Base-by-base conservation (phyloP, 2,797 vertebrate genomes). In the Buceros bicornis region DNA sequence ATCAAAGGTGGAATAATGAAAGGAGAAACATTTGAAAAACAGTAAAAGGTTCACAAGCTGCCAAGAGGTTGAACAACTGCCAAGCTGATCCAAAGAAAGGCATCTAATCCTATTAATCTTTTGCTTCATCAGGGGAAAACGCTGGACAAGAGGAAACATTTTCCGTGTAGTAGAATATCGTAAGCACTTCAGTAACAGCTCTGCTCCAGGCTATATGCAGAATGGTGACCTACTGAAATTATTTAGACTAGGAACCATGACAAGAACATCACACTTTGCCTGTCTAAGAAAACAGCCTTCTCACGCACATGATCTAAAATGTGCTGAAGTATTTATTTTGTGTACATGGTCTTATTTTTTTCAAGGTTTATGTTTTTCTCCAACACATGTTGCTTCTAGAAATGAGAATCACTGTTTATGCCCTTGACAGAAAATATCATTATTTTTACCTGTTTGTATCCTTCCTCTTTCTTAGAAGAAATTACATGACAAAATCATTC, bases 181-280 rank as follows among this genome's bases (percentile, higher is more conserved):
- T 50, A 91, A 91, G 29, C 56, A 64, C 62, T 86, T 79, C 76
- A 82, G 61, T 47, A 71, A 90, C 51, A 82, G 53, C 67, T 77
- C n/a, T 66, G 89, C 73, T 93, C 37, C 37, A 79, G 82, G 93
- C 26, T 61, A 73, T 64, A 61, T 20, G 84, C 42, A 91, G 84
- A 96, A 96, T 79, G 48, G 61, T 73, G 94, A 96, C 65, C 89
- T 65, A 82, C 83, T 97, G 97, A 91, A 97, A 96, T 96, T 96
- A 95, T 96, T 96, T 95, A 94, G 66, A 89, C 33, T 96, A 87
- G 94, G 95, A 97, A 93, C 76, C 94, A 86, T 95, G 89, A 92
- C 94, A 97, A 96, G 94, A 97, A 97, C 98, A 97, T 98, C 93
- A 97, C 92, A 96, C 95, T 82, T 95, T 88, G 43, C 90, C 85